phyloP scores from a whole-genome alignment of 2,113 vertebrate genomes.

The Butastur rufipennis region DNA sequence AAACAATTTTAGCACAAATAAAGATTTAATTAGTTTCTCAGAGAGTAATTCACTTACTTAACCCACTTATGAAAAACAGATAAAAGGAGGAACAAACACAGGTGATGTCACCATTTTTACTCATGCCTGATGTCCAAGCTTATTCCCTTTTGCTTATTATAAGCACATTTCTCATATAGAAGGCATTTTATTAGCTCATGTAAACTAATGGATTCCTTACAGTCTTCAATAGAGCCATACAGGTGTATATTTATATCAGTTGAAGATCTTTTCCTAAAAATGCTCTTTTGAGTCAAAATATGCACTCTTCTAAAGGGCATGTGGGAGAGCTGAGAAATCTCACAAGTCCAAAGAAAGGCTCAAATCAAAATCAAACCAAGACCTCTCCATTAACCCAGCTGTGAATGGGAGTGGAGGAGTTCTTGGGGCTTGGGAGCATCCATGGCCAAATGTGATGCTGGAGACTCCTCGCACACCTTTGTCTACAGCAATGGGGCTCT shows the following conservation, averaged over 20 bases:
- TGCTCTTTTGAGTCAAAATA: background rate
- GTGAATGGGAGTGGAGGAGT: background rate
- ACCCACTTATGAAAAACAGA: background rate
- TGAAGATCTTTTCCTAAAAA: background rate
- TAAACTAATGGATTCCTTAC: background rate
- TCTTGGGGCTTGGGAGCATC: background rate
- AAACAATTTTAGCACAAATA: background rate
- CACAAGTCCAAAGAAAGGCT: background rate
- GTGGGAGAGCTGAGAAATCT: background rate
- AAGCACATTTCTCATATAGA: background rate
- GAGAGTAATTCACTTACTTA: background rate
- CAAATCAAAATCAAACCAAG: background rate
- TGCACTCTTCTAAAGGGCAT: accelerated
- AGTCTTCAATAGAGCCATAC: background rate
- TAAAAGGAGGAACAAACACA: background rate
- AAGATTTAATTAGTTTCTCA: background rate
- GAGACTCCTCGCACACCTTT: background rate
- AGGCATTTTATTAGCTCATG: background rate
- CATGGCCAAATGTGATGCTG: background rate
- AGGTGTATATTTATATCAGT: background rate
- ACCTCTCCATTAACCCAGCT: too few relatives aligned
- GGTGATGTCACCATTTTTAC: background rate
- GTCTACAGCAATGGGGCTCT: background rate
- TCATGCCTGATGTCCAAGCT: background rate
- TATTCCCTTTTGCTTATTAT: background rate